phyloP scores from a whole-genome alignment of 2,797 vertebrate species.

The Chelonia mydas region DNA sequence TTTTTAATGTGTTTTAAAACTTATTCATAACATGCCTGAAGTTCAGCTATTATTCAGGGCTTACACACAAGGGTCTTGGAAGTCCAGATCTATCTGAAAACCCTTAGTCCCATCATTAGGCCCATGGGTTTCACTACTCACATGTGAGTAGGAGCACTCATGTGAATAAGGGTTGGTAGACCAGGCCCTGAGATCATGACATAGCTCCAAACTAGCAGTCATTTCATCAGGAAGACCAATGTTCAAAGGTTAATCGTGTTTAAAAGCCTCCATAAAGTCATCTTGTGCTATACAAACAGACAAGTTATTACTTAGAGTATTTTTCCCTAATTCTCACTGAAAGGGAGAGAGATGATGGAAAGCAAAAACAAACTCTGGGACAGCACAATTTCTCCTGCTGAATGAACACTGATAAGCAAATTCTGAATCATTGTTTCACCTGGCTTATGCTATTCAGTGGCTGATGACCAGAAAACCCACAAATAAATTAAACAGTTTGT shows the following conservation, averaged over 20 bases:
- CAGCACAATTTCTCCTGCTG: conserved; percentile 41
- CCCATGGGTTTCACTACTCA: background rate
- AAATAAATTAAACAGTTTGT: conserved; percentile 53
- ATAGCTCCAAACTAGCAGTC: background rate
- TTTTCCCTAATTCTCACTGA: conserved; percentile 23
- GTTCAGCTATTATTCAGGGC: background rate
- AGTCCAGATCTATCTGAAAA: background rate
- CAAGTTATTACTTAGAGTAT: background rate
- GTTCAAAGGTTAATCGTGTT: conserved; percentile 3
- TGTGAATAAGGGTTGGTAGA: background rate
- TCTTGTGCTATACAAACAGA: background rate
- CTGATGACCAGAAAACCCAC: conserved; percentile 58
- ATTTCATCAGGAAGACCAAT: background rate
- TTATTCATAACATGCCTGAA: background rate
- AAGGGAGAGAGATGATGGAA: conserved; percentile 29
- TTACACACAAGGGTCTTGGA: background rate
- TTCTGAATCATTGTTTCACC: conserved; percentile 58
- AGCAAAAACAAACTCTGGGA: conserved; percentile 21
- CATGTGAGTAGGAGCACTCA: background rate
- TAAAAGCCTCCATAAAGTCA: background rate
- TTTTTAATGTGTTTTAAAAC: background rate
- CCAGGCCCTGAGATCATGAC: background rate
- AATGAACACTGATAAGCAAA: conserved; percentile 45
- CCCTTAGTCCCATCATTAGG: background rate
- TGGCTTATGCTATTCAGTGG: conserved; percentile 45